Percentiles rank a stretch among this genome's conserved stretches.
phyloP scores from a whole-genome alignment of 1,140 invertebrate genomes.

The Bombus balteatus region DNA sequence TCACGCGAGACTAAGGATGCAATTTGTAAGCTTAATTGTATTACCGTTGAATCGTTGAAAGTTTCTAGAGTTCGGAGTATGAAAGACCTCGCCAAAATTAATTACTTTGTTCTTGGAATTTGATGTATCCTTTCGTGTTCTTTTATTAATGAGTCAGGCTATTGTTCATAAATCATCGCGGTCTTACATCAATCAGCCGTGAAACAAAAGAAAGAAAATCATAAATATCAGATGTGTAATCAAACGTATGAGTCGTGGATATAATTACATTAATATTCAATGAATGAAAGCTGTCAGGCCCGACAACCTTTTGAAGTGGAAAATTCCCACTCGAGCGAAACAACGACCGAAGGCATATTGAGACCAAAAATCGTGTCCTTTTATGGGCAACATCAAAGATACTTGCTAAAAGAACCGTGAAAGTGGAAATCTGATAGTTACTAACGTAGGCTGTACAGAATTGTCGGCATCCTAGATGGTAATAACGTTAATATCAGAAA shows the following conservation, averaged over 20 bases:
- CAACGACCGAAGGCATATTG: too few species aligned
- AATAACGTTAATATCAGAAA: too few species aligned
- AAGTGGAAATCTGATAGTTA: too few species aligned
- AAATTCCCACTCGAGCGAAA: too few species aligned
- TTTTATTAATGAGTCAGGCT: not conserved
- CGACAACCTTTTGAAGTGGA: too few species aligned
- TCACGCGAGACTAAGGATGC: not conserved
- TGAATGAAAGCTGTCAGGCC: not conserved
- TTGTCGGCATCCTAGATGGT: too few species aligned
- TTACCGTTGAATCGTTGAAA: conserved; percentile 1
- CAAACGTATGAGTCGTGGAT: not conserved
- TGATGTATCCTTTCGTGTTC: not conserved
- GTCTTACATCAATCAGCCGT: not conserved
- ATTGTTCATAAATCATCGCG: conserved; percentile 5
- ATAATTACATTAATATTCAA: not conserved
- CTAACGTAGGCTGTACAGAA: too few species aligned
- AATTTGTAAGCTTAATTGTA: conserved; percentile 20
- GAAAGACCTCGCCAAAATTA: not conserved
- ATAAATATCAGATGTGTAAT: not conserved
- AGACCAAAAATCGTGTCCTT: too few species aligned
- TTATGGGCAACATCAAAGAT: too few species aligned
- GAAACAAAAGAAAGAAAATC: not conserved
- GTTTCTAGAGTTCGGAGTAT: not conserved
- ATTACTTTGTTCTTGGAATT: not conserved
- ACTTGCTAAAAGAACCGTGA: too few species aligned